Evolutionary conservation across 2,888 invertebrate genomes (phyloP).

Genomic region (Pammene fasciana): DNA sequence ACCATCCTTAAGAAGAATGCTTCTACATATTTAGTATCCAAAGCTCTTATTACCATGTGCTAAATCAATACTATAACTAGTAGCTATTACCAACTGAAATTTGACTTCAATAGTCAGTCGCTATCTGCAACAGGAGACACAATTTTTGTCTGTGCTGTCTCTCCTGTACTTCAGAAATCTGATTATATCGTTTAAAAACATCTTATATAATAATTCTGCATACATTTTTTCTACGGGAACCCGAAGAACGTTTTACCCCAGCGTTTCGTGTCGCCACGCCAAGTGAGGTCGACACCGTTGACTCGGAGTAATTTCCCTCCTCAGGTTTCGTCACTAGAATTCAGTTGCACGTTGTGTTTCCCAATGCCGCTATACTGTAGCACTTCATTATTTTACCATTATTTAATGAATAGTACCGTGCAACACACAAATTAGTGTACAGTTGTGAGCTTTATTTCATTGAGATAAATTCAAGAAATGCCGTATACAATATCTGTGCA

Average conservation of each 20-base stretch:
- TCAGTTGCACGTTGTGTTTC: slow-evolving; percentile 16
- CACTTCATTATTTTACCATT: slow-evolving; percentile 6
- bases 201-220: not conserved
- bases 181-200: too few relatives aligned
- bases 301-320: slow-evolving; percentile 14
- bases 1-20: not conserved
- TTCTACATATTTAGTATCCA: not conserved
- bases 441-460: too few relatives aligned
- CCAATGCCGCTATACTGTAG: slow-evolving; percentile 8
- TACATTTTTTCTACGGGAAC: not conserved
- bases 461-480: too few relatives aligned
- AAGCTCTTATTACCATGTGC: not conserved
- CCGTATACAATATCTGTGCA: too few relatives aligned
- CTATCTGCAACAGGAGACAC: too few relatives aligned
- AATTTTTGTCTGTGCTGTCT: too few relatives aligned
- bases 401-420: not conserved
- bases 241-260: not conserved
- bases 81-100: too few relatives aligned
- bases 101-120: too few relatives aligned
- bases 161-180: too few relatives aligned
- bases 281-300: slow-evolving; percentile 15
- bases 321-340: slow-evolving; percentile 19
- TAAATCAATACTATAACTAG: too few relatives aligned
- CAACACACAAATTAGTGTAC: not conserved
- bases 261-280: slow-evolving; percentile 4